A percentile compares a stretch with the other conserved stretches of the same genome.
phyloP scores from a whole-genome alignment of 2,113 vertebrate species.

The Bungarus multicinctus region DNA sequence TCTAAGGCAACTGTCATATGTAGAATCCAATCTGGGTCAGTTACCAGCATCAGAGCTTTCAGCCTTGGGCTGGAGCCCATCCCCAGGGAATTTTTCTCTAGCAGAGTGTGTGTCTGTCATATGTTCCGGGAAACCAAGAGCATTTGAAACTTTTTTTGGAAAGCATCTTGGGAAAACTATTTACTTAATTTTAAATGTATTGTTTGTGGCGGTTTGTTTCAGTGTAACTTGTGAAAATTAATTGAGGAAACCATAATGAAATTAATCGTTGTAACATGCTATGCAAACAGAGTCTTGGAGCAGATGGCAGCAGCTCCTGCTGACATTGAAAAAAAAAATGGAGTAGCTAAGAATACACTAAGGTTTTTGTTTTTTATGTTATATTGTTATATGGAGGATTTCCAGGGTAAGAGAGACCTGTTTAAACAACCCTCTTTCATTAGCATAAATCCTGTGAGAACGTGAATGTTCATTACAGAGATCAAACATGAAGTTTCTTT shows the following conservation, averaged over 20 bases:
- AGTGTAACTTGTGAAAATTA: not conserved
- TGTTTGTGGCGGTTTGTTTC: not conserved
- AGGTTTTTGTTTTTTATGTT: not conserved
- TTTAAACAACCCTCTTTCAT: not conserved
- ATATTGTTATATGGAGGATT: not conserved
- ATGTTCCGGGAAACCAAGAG: not conserved
- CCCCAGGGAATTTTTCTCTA: no score
- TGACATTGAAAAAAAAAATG: not conserved
- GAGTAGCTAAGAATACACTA: not conserved
- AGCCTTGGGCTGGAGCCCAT: no score
- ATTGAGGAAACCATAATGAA: not conserved
- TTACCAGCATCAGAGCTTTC: no score
- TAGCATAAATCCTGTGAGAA: not conserved
- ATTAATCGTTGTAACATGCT: not conserved
- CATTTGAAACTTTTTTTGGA: not conserved
- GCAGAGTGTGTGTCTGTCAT: not conserved
- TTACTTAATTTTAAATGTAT: not conserved
- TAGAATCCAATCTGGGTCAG: no score
- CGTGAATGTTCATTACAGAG: not conserved
- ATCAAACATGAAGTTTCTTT: not conserved
- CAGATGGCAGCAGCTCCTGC: not conserved
- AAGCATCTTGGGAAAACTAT: not conserved
- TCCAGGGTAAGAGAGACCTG: not conserved
- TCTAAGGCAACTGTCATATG: not conserved
- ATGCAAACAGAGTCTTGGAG: not conserved